These are phyloP conservation scores for Portunus trituberculatus DNA, from an alignment of 1,140 invertebrate species.

Conservation along the genomic window DNA sequence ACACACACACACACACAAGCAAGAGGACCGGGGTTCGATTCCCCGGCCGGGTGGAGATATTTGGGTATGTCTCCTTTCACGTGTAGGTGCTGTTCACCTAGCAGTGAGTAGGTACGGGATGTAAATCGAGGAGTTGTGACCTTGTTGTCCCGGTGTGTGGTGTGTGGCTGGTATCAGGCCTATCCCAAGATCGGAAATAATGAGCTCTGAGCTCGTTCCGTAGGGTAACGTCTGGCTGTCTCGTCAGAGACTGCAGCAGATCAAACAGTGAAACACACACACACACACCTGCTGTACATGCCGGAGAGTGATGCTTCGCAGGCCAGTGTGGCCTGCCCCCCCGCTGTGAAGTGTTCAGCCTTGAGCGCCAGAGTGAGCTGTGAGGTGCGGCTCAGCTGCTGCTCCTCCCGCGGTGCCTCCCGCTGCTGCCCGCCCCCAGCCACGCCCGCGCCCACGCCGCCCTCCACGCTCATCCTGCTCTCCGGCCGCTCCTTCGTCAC, in stretches of 20 bases:
- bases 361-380: constrained; percentile 42
- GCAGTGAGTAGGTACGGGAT: no score
- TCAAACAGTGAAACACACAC: no score
- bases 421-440: background rate
- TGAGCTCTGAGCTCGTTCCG: no score
- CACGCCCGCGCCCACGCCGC: background rate
- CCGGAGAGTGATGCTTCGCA: constrained; percentile 12
- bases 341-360: background rate
- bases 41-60: no score
- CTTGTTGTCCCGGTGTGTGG: no score
- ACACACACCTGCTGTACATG: constrained; percentile 36
- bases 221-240: no score
- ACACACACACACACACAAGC: constrained; percentile 42
- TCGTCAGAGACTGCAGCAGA: no score
- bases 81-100: no score
- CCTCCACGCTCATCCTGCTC: background rate
- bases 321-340: constrained; percentile 52
- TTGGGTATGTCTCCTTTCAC: no score
- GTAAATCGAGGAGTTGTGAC: no score
- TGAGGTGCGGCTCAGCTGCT: constrained; percentile 30
- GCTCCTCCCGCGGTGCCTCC: background rate
- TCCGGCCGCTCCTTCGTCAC: background rate
- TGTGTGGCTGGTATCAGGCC: no score
- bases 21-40: background rate
- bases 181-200: no score